A percentile compares a stretch with the other conserved stretches of the same genome.
Evolutionary conservation across 2,113 vertebrate genomes (phyloP).

Genomic region (Junco hyemalis): DNA sequence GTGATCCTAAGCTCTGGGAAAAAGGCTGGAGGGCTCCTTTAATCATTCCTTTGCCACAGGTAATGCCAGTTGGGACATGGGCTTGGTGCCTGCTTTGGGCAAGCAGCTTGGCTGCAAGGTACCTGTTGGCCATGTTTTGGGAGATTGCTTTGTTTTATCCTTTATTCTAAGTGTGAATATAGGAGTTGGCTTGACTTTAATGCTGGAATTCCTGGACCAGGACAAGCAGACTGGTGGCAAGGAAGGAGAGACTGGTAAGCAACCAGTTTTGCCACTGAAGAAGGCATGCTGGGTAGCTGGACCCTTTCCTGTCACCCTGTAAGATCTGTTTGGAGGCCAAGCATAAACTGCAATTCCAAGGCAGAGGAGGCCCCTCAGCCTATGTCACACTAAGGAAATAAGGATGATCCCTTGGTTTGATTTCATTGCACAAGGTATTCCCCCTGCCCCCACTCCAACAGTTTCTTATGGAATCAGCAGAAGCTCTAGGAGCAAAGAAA

Average conservation of each 20-base stretch:
- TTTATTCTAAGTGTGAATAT: neutral
- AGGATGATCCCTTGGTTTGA: neutral
- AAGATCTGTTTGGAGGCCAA: neutral
- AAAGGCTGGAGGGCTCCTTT: conserved; percentile 20
- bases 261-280: neutral
- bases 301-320: neutral
- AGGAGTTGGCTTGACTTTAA: neutral
- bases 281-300: neutral
- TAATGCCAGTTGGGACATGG: neutral
- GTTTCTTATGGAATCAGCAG: neutral
- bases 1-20: conserved; percentile 23
- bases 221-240: neutral
- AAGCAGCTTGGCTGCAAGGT: neutral
- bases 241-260: neutral
- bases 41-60: conserved; percentile 27
- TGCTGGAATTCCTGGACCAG: neutral
- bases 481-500: neutral
- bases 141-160: neutral
- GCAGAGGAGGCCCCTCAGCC: neutral
- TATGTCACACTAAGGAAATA: neutral
- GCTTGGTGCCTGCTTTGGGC: neutral
- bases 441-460: neutral
- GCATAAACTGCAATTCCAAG: neutral
- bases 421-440: neutral
- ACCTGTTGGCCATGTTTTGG: neutral